Evolutionary conservation across 2,888 invertebrate species (phyloP).

Genomic region (Biston stratarius): DNA sequence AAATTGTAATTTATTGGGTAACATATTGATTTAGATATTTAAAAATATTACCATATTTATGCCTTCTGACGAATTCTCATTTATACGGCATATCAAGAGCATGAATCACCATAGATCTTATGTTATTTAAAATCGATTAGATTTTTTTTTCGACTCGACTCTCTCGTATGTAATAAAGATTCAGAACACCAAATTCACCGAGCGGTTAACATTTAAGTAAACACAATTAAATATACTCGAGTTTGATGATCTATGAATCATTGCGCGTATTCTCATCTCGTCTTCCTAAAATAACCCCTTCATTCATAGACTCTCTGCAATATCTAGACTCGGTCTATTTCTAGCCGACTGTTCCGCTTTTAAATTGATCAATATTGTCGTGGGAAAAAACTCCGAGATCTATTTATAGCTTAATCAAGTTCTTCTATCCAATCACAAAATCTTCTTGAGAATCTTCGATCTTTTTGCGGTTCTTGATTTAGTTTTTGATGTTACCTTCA

Average conservation of each 20-base stretch:
- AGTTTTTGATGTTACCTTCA: not conserved
- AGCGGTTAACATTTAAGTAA: slow-evolving; percentile 1
- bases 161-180: not conserved
- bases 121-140: not conserved
- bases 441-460: no score
- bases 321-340: slow-evolving; percentile 52
- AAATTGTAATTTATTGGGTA: slow-evolving; percentile 32
- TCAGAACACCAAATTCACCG: not conserved
- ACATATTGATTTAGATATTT: slow-evolving; percentile 27
- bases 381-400: slow-evolving; percentile 48
- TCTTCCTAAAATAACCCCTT: slow-evolving; percentile 37
- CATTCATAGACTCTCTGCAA: slow-evolving; percentile 39
- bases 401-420: slow-evolving; percentile 22
- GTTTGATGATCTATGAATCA: slow-evolving; percentile 30
- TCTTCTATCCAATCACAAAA: not conserved
- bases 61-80: slow-evolving; percentile 19
- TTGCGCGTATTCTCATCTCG: slow-evolving; percentile 19
- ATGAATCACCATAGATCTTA: slow-evolving; percentile 20
- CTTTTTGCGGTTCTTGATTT: not conserved
- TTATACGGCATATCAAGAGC: slow-evolving; percentile 15
- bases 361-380: slow-evolving; percentile 61
- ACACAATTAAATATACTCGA: not conserved
- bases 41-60: slow-evolving; percentile 11
- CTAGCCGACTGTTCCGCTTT: slow-evolving; percentile 50
- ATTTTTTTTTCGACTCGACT: no score